Evolutionary conservation across 2,888 invertebrate genomes (phyloP), one percentile per base, ranked within the genome.

Genomic region (Ophion ellenae): DNA sequence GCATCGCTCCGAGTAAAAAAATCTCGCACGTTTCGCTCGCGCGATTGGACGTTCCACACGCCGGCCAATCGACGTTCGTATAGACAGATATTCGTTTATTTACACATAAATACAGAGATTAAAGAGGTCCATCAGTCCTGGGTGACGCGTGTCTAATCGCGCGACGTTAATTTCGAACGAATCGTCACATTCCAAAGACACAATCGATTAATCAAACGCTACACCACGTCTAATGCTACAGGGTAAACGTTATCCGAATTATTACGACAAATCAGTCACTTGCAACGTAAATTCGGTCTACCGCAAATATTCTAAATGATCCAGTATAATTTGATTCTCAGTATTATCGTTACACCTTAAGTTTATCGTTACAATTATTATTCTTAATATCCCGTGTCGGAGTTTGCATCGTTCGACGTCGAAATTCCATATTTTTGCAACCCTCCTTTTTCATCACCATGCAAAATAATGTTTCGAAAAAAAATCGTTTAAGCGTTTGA

Each of bases 91-190:
- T 78, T 86, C 64, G 75, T 86, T 86, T 83, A 86, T 86, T 86
- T 86, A 86, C 86, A 86, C 86, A 78, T 83, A 81, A 86, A 86
- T 83, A 83, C 81, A 83, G 64, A 78, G 71, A 77, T 70, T 83
- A 83, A 83, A 81, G 83, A 80, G 81, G 74, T 78, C 69, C 67
- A 77, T 81, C 86, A 69, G 81, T 86, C 74, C 80, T 80, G 67
- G n/a, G 70, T 53, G 32, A 64, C 59, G 71, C 57, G 66, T 59
- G 57, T 66, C 57, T 40, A 64, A 20, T 73, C 69, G 24, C 69
- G 20, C 57, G 40, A 57, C 17, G 45, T 59, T 47, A 75, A 57
- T 53, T 11, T 64, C 64, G 40, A 47, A 79, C 28, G 47, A 9
- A 64, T 64, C 14, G 11, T 53, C 14, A 67, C 20, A 17, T 70